Conservation (phyloP, 2,888 invertebrate genomes). For the Lithophane semibrunnea region DNA sequence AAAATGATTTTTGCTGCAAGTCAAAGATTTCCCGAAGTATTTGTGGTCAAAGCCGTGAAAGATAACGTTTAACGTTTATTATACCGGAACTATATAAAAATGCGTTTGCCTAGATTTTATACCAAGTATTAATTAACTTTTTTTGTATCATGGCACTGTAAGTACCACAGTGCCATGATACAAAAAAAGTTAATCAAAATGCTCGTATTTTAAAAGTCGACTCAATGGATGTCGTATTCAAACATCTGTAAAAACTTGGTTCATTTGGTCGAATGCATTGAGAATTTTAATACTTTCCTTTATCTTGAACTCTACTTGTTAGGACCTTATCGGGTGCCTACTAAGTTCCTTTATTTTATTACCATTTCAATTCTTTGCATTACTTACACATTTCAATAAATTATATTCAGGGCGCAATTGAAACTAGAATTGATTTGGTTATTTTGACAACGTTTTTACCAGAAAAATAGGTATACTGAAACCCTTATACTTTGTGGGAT, state of each 20-base stretch:
- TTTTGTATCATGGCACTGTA: not conserved
- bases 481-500: not conserved
- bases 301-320: slow-evolving; percentile 86
- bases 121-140: too few relatives aligned
- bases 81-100: not conserved
- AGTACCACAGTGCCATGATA: not conserved
- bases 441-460: not conserved
- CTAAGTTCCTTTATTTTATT: slow-evolving; percentile 66
- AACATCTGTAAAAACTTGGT: slow-evolving; percentile 87
- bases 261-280: slow-evolving; percentile 89
- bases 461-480: too few relatives aligned
- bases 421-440: slow-evolving; percentile 3
- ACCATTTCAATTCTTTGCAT: slow-evolving; percentile 58
- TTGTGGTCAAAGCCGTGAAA: not conserved
- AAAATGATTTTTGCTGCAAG: not conserved
- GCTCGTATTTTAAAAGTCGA: slow-evolving; percentile 40
- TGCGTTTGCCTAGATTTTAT: not conserved
- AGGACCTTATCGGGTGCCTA: slow-evolving; percentile 76
- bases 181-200: not conserved
- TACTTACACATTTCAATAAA: slow-evolving; percentile 50
- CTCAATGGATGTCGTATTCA: slow-evolving; percentile 73
- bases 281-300: slow-evolving; percentile 89
- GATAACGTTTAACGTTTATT: not conserved
- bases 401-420: slow-evolving; percentile 22
- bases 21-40: not conserved